These are phyloP conservation scores for Ardeotis arabs DNA, from an alignment of 2,113 vertebrate genomes.

Conservation along the genomic window DNA sequence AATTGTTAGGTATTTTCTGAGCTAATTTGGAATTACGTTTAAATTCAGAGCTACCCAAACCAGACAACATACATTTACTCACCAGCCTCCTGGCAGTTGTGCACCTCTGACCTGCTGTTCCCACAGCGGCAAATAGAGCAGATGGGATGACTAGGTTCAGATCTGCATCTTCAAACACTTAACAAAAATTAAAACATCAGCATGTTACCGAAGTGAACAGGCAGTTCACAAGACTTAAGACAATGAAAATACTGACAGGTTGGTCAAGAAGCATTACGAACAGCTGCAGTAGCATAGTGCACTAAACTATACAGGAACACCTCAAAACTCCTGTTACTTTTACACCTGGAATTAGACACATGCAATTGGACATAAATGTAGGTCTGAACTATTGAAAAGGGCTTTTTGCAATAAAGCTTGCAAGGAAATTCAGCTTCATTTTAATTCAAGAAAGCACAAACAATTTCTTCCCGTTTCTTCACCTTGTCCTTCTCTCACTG, in stretches of 20 bases:
- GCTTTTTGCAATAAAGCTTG: background rate
- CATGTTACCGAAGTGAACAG: background rate
- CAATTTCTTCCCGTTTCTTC: background rate
- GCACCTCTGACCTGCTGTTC: slow-evolving; percentile 95
- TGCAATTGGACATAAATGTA: background rate
- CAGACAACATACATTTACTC: slow-evolving; percentile 16
- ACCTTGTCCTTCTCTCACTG: background rate
- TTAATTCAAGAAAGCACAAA: background rate
- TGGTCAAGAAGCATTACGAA: background rate
- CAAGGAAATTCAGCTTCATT: background rate
- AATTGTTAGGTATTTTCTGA: background rate
- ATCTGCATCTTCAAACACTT: slow-evolving; percentile 95
- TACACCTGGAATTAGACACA: background rate
- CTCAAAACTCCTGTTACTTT: background rate
- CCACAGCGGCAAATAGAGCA: slow-evolving; percentile 91
- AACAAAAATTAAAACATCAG: background rate
- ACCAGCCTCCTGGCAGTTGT: slow-evolving; percentile 92
- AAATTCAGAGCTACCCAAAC: background rate
- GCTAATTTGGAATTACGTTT: background rate
- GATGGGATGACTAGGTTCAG: slow-evolving; percentile 91
- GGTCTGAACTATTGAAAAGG: background rate
- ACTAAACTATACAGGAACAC: background rate
- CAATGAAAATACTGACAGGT: background rate
- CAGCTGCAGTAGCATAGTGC: background rate
- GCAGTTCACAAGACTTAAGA: background rate